phyloP scores from a whole-genome alignment of 2,113 vertebrate species.

The Podarcis raffonei region DNA sequence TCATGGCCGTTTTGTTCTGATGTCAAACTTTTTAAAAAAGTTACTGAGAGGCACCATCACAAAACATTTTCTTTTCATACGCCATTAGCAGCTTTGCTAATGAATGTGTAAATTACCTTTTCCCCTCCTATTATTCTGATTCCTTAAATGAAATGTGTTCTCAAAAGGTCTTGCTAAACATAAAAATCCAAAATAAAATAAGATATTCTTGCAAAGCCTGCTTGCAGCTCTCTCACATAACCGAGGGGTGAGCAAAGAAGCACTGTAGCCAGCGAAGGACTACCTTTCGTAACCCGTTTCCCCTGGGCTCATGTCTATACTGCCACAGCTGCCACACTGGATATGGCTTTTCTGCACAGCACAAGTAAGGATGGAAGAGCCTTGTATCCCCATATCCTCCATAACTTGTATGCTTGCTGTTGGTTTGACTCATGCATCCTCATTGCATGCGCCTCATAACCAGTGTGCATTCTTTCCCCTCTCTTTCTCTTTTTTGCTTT shows the following conservation, averaged over 20 bases:
- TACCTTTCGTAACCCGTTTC: slow-evolving; percentile 67
- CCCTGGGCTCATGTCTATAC: slow-evolving; percentile 71
- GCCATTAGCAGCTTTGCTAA: slow-evolving; percentile 64
- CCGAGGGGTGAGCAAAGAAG: slow-evolving; percentile 60
- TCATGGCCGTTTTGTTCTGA: slow-evolving; percentile 75
- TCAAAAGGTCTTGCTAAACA: slow-evolving; percentile 66
- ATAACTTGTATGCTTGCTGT: slow-evolving; percentile 83
- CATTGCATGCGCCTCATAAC: slow-evolving; percentile 97
- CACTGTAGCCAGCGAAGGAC: slow-evolving; percentile 69
- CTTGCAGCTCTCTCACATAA: slow-evolving; percentile 69
- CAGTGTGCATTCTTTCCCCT: slow-evolving; percentile 86
- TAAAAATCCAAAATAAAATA: slow-evolving; percentile 61
- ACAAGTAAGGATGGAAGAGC: slow-evolving; percentile 81
- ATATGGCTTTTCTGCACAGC: slow-evolving; percentile 77
- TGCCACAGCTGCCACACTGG: slow-evolving; percentile 66
- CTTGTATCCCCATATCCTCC: slow-evolving; percentile 75
- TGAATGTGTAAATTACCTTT: slow-evolving; percentile 37
- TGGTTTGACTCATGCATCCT: slow-evolving; percentile 88
- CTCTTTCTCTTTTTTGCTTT: slow-evolving; percentile 83
- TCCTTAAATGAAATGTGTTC: slow-evolving; percentile 61
- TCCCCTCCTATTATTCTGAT: slow-evolving; percentile 32
- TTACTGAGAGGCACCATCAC: slow-evolving; percentile 54
- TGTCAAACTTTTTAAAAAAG: slow-evolving; percentile 57
- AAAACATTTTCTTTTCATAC: slow-evolving; percentile 45
- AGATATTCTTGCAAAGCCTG: slow-evolving; percentile 70